Evolutionary conservation across 2,888 invertebrate genomes (phyloP).

Genomic region (Stictocephala bisonia): DNA sequence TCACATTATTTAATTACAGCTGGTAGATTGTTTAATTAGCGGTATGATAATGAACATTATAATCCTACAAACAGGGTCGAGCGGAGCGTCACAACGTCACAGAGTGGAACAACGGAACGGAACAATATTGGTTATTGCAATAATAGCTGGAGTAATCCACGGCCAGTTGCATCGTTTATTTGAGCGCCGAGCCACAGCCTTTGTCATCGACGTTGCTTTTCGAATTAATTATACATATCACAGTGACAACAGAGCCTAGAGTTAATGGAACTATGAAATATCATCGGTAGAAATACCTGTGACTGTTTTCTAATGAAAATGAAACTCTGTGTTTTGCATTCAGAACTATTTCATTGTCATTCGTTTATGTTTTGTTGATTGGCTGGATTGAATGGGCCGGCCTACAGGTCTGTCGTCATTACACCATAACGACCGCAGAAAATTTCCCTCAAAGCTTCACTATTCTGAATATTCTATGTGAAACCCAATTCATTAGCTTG

Average conservation of each 20-base stretch:
- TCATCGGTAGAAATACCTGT: slow-evolving; percentile 16
- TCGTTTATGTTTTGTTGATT: slow-evolving; percentile 8
- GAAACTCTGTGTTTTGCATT: slow-evolving; percentile 27
- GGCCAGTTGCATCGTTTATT: slow-evolving; percentile 7
- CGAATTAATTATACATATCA: slow-evolving; percentile 35
- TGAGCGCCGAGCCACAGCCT: slow-evolving; percentile 6
- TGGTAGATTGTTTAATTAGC: slow-evolving; percentile 36
- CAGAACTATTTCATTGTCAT: slow-evolving; percentile 24
- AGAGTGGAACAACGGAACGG: too few relatives aligned
- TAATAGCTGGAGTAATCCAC: slow-evolving; percentile 33
- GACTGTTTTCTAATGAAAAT: slow-evolving; percentile 24
- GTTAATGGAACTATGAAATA: slow-evolving; percentile 31
- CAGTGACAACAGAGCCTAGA: slow-evolving; percentile 15
- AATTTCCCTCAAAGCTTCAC: too few relatives aligned
- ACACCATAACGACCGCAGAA: background rate
- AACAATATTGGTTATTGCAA: slow-evolving; percentile 31
- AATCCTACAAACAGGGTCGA: slow-evolving; percentile 29
- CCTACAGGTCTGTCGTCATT: background rate
- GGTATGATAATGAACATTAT: slow-evolving; percentile 36
- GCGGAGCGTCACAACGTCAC: too few relatives aligned
- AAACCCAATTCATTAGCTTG: slow-evolving; percentile 33
- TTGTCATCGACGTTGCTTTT: slow-evolving; percentile 30
- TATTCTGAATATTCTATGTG: slow-evolving; percentile 4
- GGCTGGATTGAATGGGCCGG: too few relatives aligned
- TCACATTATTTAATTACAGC: slow-evolving; percentile 43